Percentiles rank a stretch among this genome's conserved stretches.
Conservation (phyloP, 35 echinoderm and acorn worm species). For the Hemicentrotus pulcherrimus region DNA sequence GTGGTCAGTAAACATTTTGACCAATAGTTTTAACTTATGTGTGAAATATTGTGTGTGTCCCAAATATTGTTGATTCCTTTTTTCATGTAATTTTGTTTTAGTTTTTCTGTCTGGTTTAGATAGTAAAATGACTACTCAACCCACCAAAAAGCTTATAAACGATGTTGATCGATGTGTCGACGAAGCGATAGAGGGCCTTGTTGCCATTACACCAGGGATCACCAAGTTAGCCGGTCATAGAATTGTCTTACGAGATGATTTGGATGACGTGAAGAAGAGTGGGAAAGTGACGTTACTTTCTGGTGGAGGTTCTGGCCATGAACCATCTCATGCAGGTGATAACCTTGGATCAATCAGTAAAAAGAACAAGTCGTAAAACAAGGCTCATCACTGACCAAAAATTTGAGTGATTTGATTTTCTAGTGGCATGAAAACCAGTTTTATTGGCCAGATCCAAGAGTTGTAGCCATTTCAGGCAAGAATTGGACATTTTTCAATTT, state of each 20-base stretch:
- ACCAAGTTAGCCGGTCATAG: constrained; percentile 57
- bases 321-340: constrained; percentile 84
- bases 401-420: no score
- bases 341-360: neutral
- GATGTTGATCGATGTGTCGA: constrained; percentile 59
- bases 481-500: no score
- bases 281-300: constrained; percentile 82
- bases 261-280: constrained; percentile 55
- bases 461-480: no score
- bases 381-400: no score
- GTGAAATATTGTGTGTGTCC: no score
- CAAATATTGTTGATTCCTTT: no score
- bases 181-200: constrained; percentile 68
- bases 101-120: neutral
- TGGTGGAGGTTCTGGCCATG: constrained; percentile 91
- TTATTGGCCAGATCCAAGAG: no score
- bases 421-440: no score
- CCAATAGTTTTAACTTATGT: no score
- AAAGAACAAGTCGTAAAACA: no score
- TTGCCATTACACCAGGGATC: constrained; percentile 62
- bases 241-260: constrained; percentile 79
- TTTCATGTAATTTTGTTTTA: no score
- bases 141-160: constrained; percentile 74
- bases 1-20: no score
- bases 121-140: neutral